Evolutionary conservation across 2,888 invertebrate species (phyloP).

Genomic region (Eumacrocentrus americanus): DNA sequence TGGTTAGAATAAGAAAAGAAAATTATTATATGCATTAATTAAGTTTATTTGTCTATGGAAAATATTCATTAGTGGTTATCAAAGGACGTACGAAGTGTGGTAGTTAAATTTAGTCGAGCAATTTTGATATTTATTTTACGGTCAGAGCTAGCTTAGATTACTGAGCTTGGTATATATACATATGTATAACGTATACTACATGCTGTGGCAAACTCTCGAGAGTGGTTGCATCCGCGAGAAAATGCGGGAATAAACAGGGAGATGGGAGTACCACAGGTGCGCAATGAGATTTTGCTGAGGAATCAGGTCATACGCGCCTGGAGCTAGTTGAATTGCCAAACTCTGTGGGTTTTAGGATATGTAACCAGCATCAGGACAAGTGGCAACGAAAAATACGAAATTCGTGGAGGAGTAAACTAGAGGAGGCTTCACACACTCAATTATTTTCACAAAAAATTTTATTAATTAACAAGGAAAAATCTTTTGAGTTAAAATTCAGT

Average conservation of each 20-base stretch:
- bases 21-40: too few species aligned
- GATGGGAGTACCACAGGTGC: conserved; percentile 29
- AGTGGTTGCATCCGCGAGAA: conserved; percentile 13
- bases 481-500: too few species aligned
- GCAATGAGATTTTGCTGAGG: conserved; percentile 34
- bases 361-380: neutral
- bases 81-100: too few species aligned
- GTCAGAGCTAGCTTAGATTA: conserved; percentile 6
- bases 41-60: too few species aligned
- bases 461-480: too few species aligned
- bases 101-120: too few species aligned
- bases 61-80: too few species aligned
- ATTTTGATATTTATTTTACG: neutral
- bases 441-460: too few species aligned
- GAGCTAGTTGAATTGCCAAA: conserved; percentile 38
- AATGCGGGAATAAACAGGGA: conserved; percentile 16
- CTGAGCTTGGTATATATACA: neutral
- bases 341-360: conserved; percentile 23
- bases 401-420: neutral
- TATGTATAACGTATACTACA: neutral
- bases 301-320: conserved; percentile 37
- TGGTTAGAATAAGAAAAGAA: too few species aligned
- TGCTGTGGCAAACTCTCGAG: conserved; percentile 11
- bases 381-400: conserved; percentile 1
- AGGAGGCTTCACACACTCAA: too few species aligned